Conservation (phyloP, 2,888 invertebrate species). For the Coleophora deauratella region DNA sequence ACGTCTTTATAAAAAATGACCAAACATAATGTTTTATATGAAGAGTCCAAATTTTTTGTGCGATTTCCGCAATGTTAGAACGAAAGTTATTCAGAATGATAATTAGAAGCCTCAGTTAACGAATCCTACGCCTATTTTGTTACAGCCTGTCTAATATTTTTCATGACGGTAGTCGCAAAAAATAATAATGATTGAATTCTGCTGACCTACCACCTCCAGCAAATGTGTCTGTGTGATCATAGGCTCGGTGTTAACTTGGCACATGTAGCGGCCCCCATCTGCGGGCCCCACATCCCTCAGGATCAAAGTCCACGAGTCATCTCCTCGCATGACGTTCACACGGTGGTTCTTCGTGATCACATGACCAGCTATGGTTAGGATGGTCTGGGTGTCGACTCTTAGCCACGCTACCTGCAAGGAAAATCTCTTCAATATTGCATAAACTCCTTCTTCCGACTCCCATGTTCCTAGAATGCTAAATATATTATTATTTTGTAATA, state of each 20-base stretch:
- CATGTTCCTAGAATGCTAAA: too few relatives aligned
- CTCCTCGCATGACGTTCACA: slow-evolving; percentile 85
- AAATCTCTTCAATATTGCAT: not conserved
- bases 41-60: too few relatives aligned
- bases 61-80: too few relatives aligned
- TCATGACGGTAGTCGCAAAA: too few relatives aligned
- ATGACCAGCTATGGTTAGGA: slow-evolving; percentile 90
- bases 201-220: slow-evolving; percentile 60
- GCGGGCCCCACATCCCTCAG: slow-evolving; percentile 85
- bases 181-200: not conserved
- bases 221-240: slow-evolving; percentile 68
- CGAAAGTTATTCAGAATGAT: too few relatives aligned
- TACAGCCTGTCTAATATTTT: too few relatives aligned
- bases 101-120: too few relatives aligned
- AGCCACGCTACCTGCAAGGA: slow-evolving; percentile 87
- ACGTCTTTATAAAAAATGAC: too few relatives aligned
- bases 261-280: slow-evolving; percentile 90
- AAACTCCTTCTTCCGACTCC: too few relatives aligned
- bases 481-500: too few relatives aligned
- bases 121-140: too few relatives aligned
- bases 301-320: slow-evolving; percentile 87
- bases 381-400: slow-evolving; percentile 91
- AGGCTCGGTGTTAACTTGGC: slow-evolving; percentile 68
- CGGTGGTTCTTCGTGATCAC: slow-evolving; percentile 93
- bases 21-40: too few relatives aligned